Evolutionary conservation across 1,140 invertebrate genomes (phyloP).

Genomic region (Hestina assimilis): DNA sequence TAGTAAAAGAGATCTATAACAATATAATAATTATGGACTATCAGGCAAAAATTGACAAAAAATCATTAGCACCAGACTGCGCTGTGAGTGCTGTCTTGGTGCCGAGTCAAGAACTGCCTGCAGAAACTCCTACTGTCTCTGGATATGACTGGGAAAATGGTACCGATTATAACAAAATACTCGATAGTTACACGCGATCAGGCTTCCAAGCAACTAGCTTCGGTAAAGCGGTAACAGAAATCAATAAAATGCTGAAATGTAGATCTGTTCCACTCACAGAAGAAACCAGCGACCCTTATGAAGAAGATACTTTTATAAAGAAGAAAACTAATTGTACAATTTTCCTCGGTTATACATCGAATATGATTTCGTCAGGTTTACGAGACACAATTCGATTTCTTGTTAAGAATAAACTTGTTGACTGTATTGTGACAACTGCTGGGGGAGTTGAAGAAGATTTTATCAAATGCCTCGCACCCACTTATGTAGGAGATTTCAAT

Average conservation of each 20-base stretch:
- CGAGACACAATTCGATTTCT: constrained; percentile 94
- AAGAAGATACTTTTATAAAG: constrained; percentile 89
- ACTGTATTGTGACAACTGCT: constrained; percentile 98
- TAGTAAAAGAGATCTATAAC: neutral
- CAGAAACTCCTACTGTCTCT: constrained; percentile 81
- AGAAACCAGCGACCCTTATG: constrained; percentile 83
- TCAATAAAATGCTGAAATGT: constrained; percentile 93
- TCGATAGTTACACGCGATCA: constrained; percentile 88
- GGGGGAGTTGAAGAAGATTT: constrained; percentile 99
- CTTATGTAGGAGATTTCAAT: constrained; percentile 94
- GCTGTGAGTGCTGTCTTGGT: constrained; percentile 83
- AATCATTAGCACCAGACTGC: constrained; percentile 70
- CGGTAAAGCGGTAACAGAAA: constrained; percentile 92
- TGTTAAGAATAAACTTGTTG: constrained; percentile 91
- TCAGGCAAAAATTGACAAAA: constrained; percentile 30
- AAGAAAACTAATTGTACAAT: constrained; percentile 93
- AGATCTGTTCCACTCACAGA: constrained; percentile 81
- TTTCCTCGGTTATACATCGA: constrained; percentile 98
- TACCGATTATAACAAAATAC: constrained; percentile 90
- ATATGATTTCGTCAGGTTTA: constrained; percentile 96
- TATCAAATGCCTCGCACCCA: constrained; percentile 98
- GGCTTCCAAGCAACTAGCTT: constrained; percentile 99
- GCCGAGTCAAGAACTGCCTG: constrained; percentile 81
- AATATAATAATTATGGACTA: constrained; percentile 21
- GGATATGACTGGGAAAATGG: constrained; percentile 97